These are phyloP conservation scores for Haemorhous mexicanus DNA, from an alignment of 2,113 vertebrate species.

Conservation along the genomic window DNA sequence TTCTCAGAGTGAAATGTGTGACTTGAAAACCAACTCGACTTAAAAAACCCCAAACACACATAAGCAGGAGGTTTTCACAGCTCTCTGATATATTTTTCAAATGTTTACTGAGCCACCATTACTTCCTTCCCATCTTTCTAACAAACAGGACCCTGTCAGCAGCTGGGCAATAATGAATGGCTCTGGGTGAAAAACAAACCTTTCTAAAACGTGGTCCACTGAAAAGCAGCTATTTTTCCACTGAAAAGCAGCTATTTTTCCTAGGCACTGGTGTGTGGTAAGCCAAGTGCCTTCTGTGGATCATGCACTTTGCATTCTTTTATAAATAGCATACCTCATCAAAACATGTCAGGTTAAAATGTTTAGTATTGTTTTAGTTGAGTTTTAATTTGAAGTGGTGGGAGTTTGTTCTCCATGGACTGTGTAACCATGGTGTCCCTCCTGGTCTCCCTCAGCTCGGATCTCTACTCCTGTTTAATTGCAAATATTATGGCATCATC, in stretches of 20 bases:
- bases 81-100: conserved; percentile 4
- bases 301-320: neutral
- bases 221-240: neutral
- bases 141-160: neutral
- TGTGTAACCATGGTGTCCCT: neutral
- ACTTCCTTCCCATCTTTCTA: neutral
- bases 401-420: neutral
- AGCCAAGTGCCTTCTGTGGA: neutral
- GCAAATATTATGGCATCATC: neutral
- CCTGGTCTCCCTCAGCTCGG: neutral
- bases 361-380: neutral
- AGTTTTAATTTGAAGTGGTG: neutral
- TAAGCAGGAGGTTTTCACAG: conserved; percentile 1
- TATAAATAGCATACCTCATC: neutral
- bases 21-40: conserved; percentile 4
- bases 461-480: neutral
- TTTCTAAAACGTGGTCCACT: neutral
- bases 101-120: neutral
- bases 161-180: neutral
- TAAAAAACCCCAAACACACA: neutral
- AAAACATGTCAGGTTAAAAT: neutral
- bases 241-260: neutral
- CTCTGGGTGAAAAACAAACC: neutral
- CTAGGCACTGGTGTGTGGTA: neutral
- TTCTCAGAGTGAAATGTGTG: conserved; percentile 25